Conservation (phyloP, 35 echinoderm and acorn worm genomes). For the Ptychodera flava region DNA sequence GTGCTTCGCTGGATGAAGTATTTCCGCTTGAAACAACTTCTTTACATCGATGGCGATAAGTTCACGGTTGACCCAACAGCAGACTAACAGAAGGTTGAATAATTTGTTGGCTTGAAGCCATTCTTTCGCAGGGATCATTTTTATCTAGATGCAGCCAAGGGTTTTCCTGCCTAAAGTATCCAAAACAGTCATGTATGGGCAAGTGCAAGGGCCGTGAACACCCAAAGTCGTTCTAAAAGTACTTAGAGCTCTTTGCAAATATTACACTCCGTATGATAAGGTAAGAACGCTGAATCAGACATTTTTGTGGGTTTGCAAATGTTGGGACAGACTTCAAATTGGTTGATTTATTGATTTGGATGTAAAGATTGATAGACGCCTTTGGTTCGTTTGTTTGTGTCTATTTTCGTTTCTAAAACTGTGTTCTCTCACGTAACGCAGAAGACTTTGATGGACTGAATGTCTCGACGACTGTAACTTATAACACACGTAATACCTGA, state of each 20-base stretch:
- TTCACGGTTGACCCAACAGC: slow-evolving; percentile 39
- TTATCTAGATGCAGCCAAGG: slow-evolving; percentile 55
- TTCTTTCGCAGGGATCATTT: slow-evolving; percentile 60
- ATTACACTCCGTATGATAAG: slow-evolving; percentile 59
- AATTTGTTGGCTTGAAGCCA: slow-evolving; percentile 48
- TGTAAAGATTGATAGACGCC: too few species aligned
- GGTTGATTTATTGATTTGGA: too few species aligned
- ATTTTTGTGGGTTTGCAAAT: slow-evolving; percentile 37
- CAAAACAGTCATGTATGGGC: slow-evolving; percentile 34
- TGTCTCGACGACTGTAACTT: too few species aligned
- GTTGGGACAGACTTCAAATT: not conserved
- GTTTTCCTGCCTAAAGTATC: slow-evolving; percentile 66
- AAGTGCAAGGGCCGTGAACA: slow-evolving; percentile 49
- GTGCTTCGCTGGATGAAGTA: slow-evolving; percentile 41
- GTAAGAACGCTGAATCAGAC: slow-evolving; percentile 19
- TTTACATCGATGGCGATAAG: slow-evolving; percentile 49
- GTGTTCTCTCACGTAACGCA: too few species aligned
- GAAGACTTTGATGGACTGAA: too few species aligned
- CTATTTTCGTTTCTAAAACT: too few species aligned
- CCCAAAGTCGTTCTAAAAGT: slow-evolving; percentile 42
- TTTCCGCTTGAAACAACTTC: slow-evolving; percentile 40
- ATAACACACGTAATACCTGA: too few species aligned
- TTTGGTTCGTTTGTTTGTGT: too few species aligned
- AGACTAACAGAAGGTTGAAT: slow-evolving; percentile 36
- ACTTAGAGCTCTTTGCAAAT: slow-evolving; percentile 36